These are phyloP conservation scores for Heliconius erato DNA, from an alignment of 2,888 invertebrate genomes.

Conservation along the genomic window DNA sequence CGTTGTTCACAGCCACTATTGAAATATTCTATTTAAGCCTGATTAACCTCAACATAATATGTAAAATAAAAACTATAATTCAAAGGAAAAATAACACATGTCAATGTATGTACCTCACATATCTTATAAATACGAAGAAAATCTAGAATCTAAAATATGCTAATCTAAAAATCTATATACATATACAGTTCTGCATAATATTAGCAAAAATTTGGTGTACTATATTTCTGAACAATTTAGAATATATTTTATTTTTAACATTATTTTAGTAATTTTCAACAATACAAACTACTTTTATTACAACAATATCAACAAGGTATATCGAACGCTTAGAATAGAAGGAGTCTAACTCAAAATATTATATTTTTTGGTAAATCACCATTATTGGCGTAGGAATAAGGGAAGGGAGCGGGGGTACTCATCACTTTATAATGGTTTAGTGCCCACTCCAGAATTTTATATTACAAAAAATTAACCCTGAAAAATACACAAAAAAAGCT, in stretches of 20 bases:
- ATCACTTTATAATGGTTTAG: no score
- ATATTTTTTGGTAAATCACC: neutral
- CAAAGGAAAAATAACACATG: neutral
- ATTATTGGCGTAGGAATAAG: neutral
- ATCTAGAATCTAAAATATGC: neutral
- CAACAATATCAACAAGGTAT: constrained; percentile 24
- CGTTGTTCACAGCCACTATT: neutral
- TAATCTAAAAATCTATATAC: constrained; percentile 5
- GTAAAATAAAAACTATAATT: neutral
- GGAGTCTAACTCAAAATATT: neutral
- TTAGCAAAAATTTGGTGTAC: constrained; percentile 21
- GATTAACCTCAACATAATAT: neutral
- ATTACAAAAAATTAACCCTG: no score
- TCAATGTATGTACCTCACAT: neutral
- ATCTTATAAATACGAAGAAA: constrained; percentile 12
- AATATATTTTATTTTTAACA: constrained; percentile 19
- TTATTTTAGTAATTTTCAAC: constrained; percentile 23
- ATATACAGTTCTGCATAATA: constrained; percentile 10
- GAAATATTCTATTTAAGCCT: neutral
- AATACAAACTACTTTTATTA: constrained; percentile 9
- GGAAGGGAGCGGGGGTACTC: no score
- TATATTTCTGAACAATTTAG: constrained; percentile 20
- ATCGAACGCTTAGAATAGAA: neutral
- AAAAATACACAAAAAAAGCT: no score
- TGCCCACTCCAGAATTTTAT: no score